phyloP scores from a whole-genome alignment of 2,797 vertebrate genomes.

The Clarias laeviceps region DNA sequence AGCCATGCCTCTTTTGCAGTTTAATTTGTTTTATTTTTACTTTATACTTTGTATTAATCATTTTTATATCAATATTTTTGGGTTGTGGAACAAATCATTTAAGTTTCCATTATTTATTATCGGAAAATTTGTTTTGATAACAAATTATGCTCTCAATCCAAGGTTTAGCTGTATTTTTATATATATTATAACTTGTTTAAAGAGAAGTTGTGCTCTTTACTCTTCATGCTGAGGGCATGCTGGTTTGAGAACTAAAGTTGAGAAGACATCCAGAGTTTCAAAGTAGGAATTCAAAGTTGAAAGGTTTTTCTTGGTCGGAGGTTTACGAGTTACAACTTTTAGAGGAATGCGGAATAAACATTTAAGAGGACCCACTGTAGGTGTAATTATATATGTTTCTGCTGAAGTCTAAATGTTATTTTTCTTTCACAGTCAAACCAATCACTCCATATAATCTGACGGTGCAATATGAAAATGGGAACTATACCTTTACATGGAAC shows the following conservation, averaged over 20 bases:
- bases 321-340: neutral
- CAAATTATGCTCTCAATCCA: no score
- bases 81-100: no score
- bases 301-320: neutral
- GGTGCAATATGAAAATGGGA: constrained; percentile 29
- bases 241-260: neutral
- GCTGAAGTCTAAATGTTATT: neutral
- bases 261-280: neutral
- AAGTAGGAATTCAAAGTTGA: neutral
- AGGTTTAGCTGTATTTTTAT: no score
- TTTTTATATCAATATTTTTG: no score
- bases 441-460: constrained; percentile 45
- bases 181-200: neutral
- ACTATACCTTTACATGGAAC: constrained; percentile 54
- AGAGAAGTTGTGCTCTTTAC: neutral
- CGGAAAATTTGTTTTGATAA: no score
- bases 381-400: neutral
- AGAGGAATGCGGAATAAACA: neutral
- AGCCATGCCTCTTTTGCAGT: no score
- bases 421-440: constrained; percentile 63
- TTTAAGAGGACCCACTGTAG: neutral
- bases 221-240: neutral
- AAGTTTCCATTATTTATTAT: no score
- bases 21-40: no score
- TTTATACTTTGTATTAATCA: no score